Evolutionary conservation across 2,113 vertebrate genomes (phyloP).

Genomic region (Hemiscyllium ocellatum): DNA sequence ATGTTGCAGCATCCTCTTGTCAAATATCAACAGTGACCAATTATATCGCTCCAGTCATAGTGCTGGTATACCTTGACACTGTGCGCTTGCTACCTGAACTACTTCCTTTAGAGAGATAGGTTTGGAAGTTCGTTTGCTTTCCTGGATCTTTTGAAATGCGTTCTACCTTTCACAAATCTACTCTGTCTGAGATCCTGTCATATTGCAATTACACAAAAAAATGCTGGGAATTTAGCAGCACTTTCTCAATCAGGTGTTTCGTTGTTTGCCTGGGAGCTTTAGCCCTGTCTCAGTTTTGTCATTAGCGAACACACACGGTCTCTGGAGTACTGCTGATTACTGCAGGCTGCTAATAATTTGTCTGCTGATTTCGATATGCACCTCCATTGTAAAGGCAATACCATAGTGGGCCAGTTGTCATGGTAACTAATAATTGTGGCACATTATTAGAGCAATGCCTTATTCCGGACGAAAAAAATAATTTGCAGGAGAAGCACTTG

Average conservation of each 20-base stretch:
- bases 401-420: background rate
- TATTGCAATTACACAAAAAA: background rate
- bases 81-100: background rate
- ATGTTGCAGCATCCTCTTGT: background rate
- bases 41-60: background rate
- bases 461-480: background rate
- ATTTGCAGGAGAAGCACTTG: too few species aligned
- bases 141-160: background rate
- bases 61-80: background rate
- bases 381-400: background rate
- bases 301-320: background rate
- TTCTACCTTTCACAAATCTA: background rate
- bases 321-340: background rate
- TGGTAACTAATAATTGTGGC: background rate
- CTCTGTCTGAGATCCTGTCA: background rate
- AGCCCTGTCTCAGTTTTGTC: background rate
- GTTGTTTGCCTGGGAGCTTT: background rate
- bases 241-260: background rate
- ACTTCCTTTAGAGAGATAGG: background rate
- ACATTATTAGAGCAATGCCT: background rate
- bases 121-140: background rate
- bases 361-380: background rate
- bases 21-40: background rate
- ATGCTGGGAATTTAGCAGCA: background rate
- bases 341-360: background rate